Percentiles rank a stretch among this genome's conserved stretches.
These are phyloP conservation scores for Caranx ignobilis DNA, from an alignment of 2,113 vertebrate genomes.

Conservation along the genomic window DNA sequence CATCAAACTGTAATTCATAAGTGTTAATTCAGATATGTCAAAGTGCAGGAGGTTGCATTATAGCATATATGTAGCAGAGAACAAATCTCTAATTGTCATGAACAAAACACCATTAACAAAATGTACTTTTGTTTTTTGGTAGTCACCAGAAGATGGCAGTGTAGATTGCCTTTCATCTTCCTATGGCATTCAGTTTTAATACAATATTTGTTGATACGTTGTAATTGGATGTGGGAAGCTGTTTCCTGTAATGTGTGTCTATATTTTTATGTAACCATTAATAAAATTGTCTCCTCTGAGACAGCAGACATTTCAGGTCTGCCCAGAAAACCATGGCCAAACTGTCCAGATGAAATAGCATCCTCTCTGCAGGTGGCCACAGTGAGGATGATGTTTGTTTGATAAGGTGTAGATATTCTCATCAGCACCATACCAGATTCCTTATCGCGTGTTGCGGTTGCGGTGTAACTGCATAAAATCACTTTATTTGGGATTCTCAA, in stretches of 20 bases:
- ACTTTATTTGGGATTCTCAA: background rate
- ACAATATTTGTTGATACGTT: background rate
- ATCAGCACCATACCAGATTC: background rate
- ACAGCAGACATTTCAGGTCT: background rate
- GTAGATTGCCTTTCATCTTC: background rate
- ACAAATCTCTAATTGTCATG: background rate
- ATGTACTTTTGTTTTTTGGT: background rate
- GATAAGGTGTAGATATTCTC: background rate
- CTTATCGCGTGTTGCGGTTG: background rate
- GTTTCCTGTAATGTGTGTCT: background rate
- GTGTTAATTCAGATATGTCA: background rate
- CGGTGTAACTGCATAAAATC: background rate
- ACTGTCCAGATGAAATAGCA: background rate
- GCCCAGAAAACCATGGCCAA: background rate
- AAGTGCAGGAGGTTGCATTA: background rate
- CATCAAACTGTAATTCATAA: background rate
- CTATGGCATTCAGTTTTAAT: background rate
- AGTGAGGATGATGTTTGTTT: background rate
- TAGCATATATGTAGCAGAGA: background rate
- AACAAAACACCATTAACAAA: background rate
- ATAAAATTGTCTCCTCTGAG: background rate
- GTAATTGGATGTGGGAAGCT: no score
- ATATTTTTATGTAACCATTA: background rate
- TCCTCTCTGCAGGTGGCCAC: background rate
- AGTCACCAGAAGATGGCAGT: constrained; percentile 34